Conservation (phyloP, 2,797 vertebrate genomes). For the Crax fasciolata region DNA sequence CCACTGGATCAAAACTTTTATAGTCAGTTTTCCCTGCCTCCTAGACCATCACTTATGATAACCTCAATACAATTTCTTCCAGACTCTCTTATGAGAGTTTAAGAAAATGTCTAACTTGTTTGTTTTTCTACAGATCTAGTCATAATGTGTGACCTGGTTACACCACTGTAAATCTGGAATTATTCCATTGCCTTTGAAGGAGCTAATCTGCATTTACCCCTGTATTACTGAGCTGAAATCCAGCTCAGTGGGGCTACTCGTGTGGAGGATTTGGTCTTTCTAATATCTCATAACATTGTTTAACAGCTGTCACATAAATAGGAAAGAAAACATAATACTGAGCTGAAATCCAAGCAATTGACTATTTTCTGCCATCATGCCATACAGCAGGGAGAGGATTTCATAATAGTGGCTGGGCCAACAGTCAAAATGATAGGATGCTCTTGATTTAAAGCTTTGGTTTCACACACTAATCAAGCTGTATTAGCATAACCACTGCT, state of each 20-base stretch:
- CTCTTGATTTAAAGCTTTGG: neutral
- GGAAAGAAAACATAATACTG: constrained; percentile 31
- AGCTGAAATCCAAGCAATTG: constrained; percentile 1
- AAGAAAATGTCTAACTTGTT: neutral
- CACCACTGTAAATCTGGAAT: neutral
- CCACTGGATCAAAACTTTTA: neutral
- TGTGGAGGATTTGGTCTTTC: constrained; percentile 33
- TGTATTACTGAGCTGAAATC: constrained; percentile 26
- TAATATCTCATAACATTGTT: constrained; percentile 44
- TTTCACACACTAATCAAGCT: neutral
- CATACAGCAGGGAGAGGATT: constrained; percentile 11
- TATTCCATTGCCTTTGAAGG: constrained; percentile 33
- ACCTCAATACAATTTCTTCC: neutral
- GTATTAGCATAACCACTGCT: neutral
- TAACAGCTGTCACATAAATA: constrained; percentile 46
- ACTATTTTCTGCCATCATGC: neutral
- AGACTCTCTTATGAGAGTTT: neutral
- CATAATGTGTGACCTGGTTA: constrained; percentile 11
- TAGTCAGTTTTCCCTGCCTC: neutral
- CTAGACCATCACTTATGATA: neutral
- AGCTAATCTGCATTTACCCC: constrained; percentile 46
- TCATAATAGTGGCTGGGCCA: neutral
- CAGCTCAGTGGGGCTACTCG: constrained; percentile 22
- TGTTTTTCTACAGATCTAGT: neutral
- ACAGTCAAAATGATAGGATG: constrained; percentile 26